Conservation (phyloP, 2,888 invertebrate species). For the Limnephilus lunatus region DNA sequence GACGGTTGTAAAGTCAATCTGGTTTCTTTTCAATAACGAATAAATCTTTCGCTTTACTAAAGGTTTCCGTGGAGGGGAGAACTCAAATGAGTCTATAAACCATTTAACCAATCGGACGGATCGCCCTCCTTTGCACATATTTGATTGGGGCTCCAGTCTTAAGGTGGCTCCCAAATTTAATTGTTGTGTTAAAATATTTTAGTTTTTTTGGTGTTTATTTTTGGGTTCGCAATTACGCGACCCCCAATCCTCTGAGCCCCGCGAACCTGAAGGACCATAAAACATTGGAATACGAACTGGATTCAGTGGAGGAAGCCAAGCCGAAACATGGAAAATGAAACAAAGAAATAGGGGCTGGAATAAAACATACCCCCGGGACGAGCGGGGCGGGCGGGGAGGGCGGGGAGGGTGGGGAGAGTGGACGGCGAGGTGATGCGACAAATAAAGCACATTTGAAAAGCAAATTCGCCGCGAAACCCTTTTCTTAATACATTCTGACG, state of each 20-base stretch:
- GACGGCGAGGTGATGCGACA: not conserved
- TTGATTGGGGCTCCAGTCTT: too few species aligned
- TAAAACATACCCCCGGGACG: conserved; percentile 28
- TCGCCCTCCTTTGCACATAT: too few species aligned
- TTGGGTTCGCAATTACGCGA: not conserved
- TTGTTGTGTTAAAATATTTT: too few species aligned
- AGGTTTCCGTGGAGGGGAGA: too few species aligned
- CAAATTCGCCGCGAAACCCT: not conserved
- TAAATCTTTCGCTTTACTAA: too few species aligned
- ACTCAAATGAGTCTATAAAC: too few species aligned
- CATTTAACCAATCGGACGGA: too few species aligned
- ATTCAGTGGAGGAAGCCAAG: not conserved
- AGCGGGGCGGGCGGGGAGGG: not conserved
- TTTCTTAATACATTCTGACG: not conserved
- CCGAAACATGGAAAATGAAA: conserved; percentile 39
- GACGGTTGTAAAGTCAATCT: too few species aligned
- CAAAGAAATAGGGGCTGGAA: conserved; percentile 24
- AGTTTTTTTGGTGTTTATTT: too few species aligned
- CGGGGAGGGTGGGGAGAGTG: not conserved
- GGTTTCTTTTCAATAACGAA: too few species aligned
- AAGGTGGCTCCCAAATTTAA: too few species aligned
- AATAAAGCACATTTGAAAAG: not conserved
- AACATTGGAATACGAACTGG: conserved; percentile 22
- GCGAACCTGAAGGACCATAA: conserved; percentile 55
- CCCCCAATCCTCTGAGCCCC: not conserved